These are phyloP conservation scores for Caenorhabditis angaria DNA, from an alignment of 2,888 invertebrate species.

Conservation along the genomic window DNA sequence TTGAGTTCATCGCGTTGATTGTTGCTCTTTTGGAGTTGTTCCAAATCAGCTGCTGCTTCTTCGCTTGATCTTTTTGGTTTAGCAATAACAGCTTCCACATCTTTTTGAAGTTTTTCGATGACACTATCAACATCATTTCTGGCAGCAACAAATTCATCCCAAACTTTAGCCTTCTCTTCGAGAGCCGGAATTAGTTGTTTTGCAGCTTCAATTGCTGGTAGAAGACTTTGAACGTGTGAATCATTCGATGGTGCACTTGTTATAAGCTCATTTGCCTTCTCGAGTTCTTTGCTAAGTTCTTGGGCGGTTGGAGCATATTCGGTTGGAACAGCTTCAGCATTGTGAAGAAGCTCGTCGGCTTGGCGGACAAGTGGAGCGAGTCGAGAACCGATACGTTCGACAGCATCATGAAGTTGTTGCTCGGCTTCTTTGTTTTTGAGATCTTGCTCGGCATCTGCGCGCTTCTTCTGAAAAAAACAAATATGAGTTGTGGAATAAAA, in stretches of 20 bases:
- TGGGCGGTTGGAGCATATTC: slow-evolving; percentile 40
- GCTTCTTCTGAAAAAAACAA: slow-evolving; percentile 33
- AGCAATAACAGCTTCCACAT: slow-evolving; percentile 35
- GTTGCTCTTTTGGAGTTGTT: slow-evolving; percentile 21
- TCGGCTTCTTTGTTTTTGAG: slow-evolving; percentile 43
- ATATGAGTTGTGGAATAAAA: no score
- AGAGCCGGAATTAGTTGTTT: slow-evolving; percentile 37
- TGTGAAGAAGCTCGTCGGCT: slow-evolving; percentile 33
- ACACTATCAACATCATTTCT: slow-evolving; percentile 47
- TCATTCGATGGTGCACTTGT: slow-evolving; percentile 10
- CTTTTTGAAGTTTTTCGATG: slow-evolving; percentile 28
- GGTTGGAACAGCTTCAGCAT: slow-evolving; percentile 49
- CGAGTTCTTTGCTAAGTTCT: slow-evolving; percentile 36
- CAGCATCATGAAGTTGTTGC: slow-evolving; percentile 42
- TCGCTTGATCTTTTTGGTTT: slow-evolving; percentile 38
- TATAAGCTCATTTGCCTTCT: slow-evolving; percentile 10
- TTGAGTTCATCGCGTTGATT: slow-evolving; percentile 31
- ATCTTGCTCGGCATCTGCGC: slow-evolving; percentile 41
- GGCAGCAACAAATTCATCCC: slow-evolving; percentile 51
- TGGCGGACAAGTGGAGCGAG: slow-evolving; percentile 45
- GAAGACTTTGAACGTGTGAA: slow-evolving; percentile 17
- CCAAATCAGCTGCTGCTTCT: slow-evolving; percentile 44
- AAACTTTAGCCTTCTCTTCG: slow-evolving; percentile 38
- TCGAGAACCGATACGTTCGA: slow-evolving; percentile 29
- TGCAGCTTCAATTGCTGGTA: slow-evolving; percentile 32